phyloP scores from a whole-genome alignment of 2,113 vertebrate genomes.

The Anoura caudifer region DNA sequence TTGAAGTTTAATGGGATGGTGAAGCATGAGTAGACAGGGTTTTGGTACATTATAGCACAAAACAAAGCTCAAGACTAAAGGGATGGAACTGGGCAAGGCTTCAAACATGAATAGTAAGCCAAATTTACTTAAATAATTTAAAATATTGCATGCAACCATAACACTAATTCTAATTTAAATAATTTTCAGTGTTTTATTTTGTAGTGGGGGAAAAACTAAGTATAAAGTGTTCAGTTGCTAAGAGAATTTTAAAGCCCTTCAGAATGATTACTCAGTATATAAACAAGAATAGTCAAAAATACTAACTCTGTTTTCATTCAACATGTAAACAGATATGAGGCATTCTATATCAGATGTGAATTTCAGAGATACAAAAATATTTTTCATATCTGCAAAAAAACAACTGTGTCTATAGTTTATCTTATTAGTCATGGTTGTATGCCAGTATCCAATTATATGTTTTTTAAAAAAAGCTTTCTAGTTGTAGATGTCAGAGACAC shows the following conservation, averaged over 20 bases:
- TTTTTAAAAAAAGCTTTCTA: background rate
- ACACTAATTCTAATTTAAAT: background rate
- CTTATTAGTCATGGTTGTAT: background rate
- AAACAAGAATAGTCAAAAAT: background rate
- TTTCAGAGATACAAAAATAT: slow-evolving; percentile 33
- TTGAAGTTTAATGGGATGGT: background rate
- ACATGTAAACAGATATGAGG: background rate
- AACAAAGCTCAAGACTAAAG: background rate
- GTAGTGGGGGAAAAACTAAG: background rate
- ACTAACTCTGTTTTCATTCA: background rate
- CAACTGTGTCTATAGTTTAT: background rate
- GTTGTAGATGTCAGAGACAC: background rate
- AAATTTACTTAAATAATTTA: background rate
- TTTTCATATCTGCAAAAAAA: slow-evolving; percentile 7
- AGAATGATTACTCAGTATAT: background rate
- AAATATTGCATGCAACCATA: background rate
- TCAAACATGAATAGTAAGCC: background rate
- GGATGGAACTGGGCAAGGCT: background rate
- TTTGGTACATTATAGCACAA: fast-evolving
- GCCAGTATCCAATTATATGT: background rate
- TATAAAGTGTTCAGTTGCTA: background rate
- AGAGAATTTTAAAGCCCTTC: background rate
- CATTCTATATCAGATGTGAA: slow-evolving; percentile 1
- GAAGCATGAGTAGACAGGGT: background rate
- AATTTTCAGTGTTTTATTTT: background rate